Evolutionary conservation across 1,140 invertebrate genomes (phyloP).

Genomic region (Nylanderia fulva): DNA sequence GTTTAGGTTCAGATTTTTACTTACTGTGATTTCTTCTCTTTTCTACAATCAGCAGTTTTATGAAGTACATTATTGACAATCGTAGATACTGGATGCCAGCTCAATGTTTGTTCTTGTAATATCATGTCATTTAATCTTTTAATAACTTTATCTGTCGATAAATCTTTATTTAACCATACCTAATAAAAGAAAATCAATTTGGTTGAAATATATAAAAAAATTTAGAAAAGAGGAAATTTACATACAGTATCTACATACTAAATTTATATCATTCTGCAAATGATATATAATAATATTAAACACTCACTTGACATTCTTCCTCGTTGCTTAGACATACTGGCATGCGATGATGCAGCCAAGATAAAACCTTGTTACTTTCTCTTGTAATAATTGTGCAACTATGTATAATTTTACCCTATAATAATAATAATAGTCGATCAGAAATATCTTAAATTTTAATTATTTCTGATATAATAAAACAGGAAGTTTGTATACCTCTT

Average conservation of each 20-base stretch:
- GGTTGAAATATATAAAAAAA: constrained; percentile 24
- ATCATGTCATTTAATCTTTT: constrained; percentile 64
- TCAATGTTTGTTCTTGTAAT: constrained; percentile 83
- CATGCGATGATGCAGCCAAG: constrained; percentile 93
- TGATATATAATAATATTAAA: constrained; percentile 41
- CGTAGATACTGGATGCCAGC: constrained; percentile 90
- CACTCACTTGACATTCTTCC: constrained; percentile 87
- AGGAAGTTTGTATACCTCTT: constrained; percentile 74
- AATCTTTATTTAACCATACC: constrained; percentile 90
- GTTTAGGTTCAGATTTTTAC: constrained; percentile 59
- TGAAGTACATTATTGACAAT: constrained; percentile 91
- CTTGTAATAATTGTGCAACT: constrained; percentile 93
- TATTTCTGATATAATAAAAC: constrained; percentile 50
- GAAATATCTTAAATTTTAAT: constrained; percentile 19
- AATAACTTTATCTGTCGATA: constrained; percentile 80
- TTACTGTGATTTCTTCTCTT: constrained; percentile 83
- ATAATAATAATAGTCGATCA: constrained; percentile 40
- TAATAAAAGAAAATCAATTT: constrained; percentile 78
- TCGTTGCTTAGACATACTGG: constrained; percentile 91
- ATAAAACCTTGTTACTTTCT: constrained; percentile 89
- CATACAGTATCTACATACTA: constrained; percentile 3
- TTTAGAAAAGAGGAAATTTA: constrained; percentile 3
- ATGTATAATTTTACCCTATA: constrained; percentile 88
- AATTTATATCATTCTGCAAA: constrained; percentile 6
- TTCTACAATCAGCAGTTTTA: constrained; percentile 90